A percentile compares a stretch with the other conserved stretches of the same genome.
These are phyloP conservation scores for Sclerurus mexicanus DNA, from an alignment of 2,113 vertebrate species.

Conservation along the genomic window DNA sequence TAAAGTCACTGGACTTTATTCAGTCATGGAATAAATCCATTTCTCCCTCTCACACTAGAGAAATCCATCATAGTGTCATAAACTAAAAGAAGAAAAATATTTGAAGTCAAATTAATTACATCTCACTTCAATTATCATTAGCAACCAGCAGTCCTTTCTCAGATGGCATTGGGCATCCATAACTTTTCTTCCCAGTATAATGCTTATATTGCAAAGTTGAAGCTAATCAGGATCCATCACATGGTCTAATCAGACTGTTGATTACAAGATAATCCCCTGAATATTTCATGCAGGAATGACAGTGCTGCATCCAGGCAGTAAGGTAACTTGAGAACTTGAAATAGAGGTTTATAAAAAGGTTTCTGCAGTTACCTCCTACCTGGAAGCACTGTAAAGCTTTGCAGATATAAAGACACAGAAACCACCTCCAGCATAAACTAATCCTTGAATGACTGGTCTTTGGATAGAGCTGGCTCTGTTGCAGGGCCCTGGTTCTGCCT, in stretches of 20 bases:
- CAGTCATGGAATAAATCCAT: background rate
- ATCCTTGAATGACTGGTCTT: background rate
- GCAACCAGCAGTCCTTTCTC: background rate
- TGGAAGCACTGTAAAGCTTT: background rate
- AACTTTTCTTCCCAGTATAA: background rate
- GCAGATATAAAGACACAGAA: background rate
- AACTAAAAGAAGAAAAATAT: background rate
- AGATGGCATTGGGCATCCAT: background rate
- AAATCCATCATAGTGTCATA: background rate
- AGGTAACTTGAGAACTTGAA: constrained; percentile 57
- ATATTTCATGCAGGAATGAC: constrained; percentile 67
- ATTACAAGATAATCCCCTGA: constrained; percentile 70
- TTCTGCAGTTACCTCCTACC: constrained; percentile 4
- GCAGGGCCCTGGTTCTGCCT: background rate
- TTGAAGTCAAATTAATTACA: background rate
- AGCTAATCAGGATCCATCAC: background rate
- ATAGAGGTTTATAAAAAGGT: constrained; percentile 23
- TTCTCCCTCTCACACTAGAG: background rate
- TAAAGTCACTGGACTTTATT: background rate
- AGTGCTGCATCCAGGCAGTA: background rate
- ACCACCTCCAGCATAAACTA: background rate
- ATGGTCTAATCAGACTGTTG: constrained; percentile 17
- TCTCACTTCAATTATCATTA: background rate
- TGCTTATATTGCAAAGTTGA: background rate
- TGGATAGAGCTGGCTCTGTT: background rate